Evolutionary conservation across 2,888 invertebrate species (phyloP).

Genomic region (Drosophila emarginata): DNA sequence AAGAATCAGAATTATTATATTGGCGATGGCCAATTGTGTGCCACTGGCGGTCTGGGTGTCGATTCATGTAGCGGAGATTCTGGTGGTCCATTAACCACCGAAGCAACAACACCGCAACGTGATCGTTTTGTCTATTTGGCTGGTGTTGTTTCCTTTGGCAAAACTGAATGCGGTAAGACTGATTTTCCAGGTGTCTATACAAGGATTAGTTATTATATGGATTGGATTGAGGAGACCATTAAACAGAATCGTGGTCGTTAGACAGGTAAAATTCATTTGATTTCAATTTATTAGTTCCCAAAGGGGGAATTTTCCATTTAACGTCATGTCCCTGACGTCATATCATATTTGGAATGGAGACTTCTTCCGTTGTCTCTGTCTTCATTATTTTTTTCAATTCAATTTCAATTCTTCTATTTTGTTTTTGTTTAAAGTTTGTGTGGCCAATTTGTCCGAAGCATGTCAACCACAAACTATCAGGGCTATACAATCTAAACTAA

Average conservation of each 20-base stretch:
- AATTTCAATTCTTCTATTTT: background rate
- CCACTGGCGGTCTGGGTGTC: conserved; percentile 47
- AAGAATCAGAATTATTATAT: background rate
- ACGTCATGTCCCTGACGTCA: background rate
- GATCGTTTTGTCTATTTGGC: conserved; percentile 51
- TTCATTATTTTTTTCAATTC: too few species aligned
- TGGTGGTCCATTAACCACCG: conserved; percentile 84
- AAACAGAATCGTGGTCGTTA: conserved; percentile 24
- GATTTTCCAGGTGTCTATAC: conserved; percentile 58
- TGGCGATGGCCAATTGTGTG: conserved; percentile 48
- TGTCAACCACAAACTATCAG: conserved; percentile 6
- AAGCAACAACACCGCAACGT: conserved; percentile 23
- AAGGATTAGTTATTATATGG: conserved; percentile 48
- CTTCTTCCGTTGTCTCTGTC: background rate
- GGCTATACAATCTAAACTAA: background rate
- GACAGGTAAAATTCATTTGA: background rate
- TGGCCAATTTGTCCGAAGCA: conserved; percentile 3
- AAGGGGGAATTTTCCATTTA: background rate
- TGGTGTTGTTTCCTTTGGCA: conserved; percentile 57
- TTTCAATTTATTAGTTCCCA: too few species aligned
- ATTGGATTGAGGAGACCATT: conserved; percentile 57
- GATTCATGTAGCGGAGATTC: conserved; percentile 85
- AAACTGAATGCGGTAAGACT: conserved; percentile 32
- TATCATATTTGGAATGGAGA: background rate
- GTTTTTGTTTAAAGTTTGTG: background rate